A percentile compares a stretch with the other conserved stretches of the same genome.
phyloP scores from a whole-genome alignment of 2,797 vertebrate species.

The Cuniculus paca region DNA sequence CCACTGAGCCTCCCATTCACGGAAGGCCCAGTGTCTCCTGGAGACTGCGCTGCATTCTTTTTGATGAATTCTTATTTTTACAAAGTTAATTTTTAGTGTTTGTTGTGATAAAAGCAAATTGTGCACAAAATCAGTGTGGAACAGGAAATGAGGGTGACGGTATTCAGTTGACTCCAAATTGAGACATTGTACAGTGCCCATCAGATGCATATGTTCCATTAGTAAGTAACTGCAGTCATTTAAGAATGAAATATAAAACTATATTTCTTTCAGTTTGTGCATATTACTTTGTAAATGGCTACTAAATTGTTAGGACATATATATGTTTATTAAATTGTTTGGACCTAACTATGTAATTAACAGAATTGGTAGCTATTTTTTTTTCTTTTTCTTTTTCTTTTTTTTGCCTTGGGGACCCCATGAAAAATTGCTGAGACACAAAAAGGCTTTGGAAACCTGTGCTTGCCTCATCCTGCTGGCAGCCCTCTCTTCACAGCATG shows the following conservation, averaged over 20 bases:
- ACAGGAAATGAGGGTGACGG: background rate
- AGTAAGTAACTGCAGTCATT: background rate
- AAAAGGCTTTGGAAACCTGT: background rate
- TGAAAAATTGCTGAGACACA: background rate
- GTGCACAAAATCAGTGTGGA: slow-evolving; percentile 32
- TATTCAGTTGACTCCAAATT: background rate
- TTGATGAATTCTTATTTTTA: background rate
- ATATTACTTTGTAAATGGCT: slow-evolving; percentile 50
- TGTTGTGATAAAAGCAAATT: slow-evolving; percentile 32
- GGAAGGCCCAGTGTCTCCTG: background rate
- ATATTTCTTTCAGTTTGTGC: background rate
- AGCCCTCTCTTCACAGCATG: background rate
- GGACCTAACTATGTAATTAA: background rate
- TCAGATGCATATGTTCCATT: background rate
- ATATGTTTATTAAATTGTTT: slow-evolving; percentile 5
- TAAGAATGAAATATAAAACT: slow-evolving; percentile 39
- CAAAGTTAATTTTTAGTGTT: background rate
- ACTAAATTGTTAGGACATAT: background rate
- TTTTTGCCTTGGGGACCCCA: slow-evolving; percentile 11
- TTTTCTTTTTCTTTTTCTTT: too few relatives aligned
- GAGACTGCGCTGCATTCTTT: background rate
- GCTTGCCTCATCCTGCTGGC: background rate
- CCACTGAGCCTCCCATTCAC: background rate
- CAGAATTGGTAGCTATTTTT: slow-evolving; percentile 31
- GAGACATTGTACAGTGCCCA: background rate